Evolutionary conservation across 2,797 vertebrate species (phyloP).

Genomic region (Leuciscus waleckii): DNA sequence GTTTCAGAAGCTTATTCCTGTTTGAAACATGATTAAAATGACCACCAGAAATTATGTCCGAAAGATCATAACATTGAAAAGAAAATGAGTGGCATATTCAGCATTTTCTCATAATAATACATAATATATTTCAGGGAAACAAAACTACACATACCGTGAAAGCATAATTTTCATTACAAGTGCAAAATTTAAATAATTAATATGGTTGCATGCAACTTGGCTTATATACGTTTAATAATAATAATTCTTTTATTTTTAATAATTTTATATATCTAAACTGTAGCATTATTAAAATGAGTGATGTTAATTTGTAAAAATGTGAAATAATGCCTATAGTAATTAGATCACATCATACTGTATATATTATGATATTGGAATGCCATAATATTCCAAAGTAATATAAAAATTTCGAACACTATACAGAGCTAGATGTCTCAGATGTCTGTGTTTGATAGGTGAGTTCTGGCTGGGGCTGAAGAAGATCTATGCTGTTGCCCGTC

Average conservation of each 20-base stretch:
- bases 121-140: too few relatives aligned
- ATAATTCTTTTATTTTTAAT: too few relatives aligned
- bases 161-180: too few relatives aligned
- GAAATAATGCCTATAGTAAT: background rate
- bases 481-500: constrained; percentile 52
- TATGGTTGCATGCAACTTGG: background rate
- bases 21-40: too few relatives aligned
- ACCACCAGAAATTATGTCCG: too few relatives aligned
- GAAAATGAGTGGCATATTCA: background rate
- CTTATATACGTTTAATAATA: background rate
- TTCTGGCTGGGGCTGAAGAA: constrained; percentile 43
- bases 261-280: background rate
- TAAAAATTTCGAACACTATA: background rate
- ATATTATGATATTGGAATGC: background rate
- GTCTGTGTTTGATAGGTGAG: constrained; percentile 33
- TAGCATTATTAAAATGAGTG: background rate
- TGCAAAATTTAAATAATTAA: too few relatives aligned
- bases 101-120: background rate
- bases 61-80: background rate
- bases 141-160: too few relatives aligned
- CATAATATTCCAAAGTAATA: background rate
- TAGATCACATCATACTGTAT: background rate
- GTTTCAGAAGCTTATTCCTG: too few relatives aligned
- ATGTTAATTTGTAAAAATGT: background rate
- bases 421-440: background rate